Conservation (phyloP, 2,797 vertebrate genomes). For the Loris lydekkerianus region DNA sequence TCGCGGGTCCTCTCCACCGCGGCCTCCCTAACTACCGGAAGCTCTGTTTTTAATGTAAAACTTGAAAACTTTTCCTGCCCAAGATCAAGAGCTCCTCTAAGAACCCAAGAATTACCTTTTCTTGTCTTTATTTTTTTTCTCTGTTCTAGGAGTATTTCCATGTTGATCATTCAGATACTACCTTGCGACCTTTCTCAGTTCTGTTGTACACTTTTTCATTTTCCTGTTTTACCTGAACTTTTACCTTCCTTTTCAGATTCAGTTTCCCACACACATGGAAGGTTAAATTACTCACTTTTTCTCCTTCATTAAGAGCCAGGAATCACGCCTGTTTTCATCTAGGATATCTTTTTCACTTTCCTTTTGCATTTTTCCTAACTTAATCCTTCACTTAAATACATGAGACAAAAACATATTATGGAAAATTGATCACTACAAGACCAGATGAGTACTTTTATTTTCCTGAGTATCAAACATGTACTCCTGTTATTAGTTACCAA, state of each 20-base stretch:
- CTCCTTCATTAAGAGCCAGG: slow-evolving; percentile 25
- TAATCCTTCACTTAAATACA: background rate
- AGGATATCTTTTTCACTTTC: slow-evolving; percentile 45
- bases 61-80: background rate
- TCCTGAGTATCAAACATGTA: slow-evolving; percentile 4
- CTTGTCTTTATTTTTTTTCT: slow-evolving; percentile 43
- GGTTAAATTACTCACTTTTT: slow-evolving; percentile 51
- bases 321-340: slow-evolving; percentile 29
- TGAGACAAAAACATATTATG: slow-evolving; percentile 42
- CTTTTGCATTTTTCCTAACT: slow-evolving; percentile 10
- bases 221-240: slow-evolving; percentile 41
- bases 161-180: background rate
- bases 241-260: slow-evolving; percentile 34
- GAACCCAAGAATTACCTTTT: background rate
- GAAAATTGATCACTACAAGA: slow-evolving; percentile 52
- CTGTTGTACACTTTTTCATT: background rate
- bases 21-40: too few relatives aligned
- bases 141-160: background rate
- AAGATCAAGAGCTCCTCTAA: background rate
- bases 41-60: too few relatives aligned
- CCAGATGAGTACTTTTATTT: slow-evolving; percentile 41
- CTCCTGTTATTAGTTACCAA: background rate
- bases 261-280: background rate
- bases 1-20: too few relatives aligned
- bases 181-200: slow-evolving; percentile 36